Evolutionary conservation across 2,113 vertebrate species (phyloP).

Genomic region (Pholis gunnellus): DNA sequence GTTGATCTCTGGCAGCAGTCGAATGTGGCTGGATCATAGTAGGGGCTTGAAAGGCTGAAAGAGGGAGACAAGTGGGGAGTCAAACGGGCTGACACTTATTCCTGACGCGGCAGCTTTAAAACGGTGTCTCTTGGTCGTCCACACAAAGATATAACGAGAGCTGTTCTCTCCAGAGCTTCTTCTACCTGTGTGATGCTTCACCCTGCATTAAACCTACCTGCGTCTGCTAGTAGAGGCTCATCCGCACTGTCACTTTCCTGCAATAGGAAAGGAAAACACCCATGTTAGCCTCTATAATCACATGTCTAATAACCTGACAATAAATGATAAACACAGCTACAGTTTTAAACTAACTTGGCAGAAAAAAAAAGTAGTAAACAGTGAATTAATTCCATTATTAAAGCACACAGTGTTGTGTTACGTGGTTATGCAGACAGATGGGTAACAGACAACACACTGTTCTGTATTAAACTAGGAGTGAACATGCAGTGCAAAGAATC

Average conservation of each 20-base stretch:
- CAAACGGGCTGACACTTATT: not conserved
- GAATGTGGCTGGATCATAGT: constrained; percentile 75
- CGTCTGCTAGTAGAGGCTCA: constrained; percentile 62
- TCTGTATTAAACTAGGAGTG: not conserved
- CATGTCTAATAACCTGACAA: not conserved
- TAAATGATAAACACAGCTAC: not conserved
- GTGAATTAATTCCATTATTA: too few species aligned
- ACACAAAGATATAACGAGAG: not conserved
- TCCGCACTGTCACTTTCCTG: constrained; percentile 63
- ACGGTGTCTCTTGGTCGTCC: not conserved
- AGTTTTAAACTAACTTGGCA: not conserved
- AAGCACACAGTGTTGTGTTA: too few species aligned
- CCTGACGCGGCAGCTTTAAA: not conserved
- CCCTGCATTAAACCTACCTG: constrained; percentile 58
- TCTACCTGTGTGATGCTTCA: not conserved
- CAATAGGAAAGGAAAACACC: constrained; percentile 14
- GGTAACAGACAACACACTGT: not conserved
- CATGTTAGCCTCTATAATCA: not conserved
- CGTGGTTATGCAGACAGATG: not conserved
- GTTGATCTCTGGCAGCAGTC: constrained; percentile 68
- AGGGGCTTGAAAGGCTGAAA: constrained; percentile 56
- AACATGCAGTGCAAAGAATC: not conserved
- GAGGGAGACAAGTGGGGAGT: not conserved
- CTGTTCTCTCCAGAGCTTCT: not conserved
- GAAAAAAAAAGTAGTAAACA: not conserved